These are phyloP conservation scores for Melinopterus prodromus DNA, from an alignment of 2,888 invertebrate species.

Conservation along the genomic window DNA sequence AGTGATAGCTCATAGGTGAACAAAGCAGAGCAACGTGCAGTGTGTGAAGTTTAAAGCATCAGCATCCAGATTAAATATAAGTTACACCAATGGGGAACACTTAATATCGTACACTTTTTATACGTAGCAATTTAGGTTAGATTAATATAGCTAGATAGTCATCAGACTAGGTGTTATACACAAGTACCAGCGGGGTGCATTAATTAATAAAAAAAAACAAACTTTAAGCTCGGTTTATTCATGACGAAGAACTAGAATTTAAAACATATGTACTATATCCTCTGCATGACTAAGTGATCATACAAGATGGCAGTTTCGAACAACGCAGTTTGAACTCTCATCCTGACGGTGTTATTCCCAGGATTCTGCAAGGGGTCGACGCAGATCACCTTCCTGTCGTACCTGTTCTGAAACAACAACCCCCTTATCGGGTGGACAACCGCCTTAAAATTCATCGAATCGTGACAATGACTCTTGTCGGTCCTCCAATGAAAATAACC, in stretches of 20 bases:
- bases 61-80: too few relatives aligned
- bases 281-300: constrained; percentile 76
- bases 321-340: constrained; percentile 68
- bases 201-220: too few relatives aligned
- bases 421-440: constrained; percentile 77
- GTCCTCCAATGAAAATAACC: constrained; percentile 68
- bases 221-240: not conserved
- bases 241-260: constrained; percentile 8
- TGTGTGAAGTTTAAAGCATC: too few relatives aligned
- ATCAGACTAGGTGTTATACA: too few relatives aligned
- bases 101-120: too few relatives aligned
- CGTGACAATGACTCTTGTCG: constrained; percentile 73
- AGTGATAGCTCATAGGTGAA: too few relatives aligned
- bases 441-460: constrained; percentile 64
- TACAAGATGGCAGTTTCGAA: constrained; percentile 82
- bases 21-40: too few relatives aligned
- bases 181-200: too few relatives aligned
- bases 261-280: constrained; percentile 48
- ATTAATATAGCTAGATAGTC: too few relatives aligned
- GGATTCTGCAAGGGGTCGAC: constrained; percentile 72
- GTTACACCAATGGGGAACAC: too few relatives aligned
- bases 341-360: constrained; percentile 73
- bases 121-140: too few relatives aligned
- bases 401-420: constrained; percentile 79
- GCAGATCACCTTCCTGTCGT: constrained; percentile 79